These are phyloP conservation scores for Gymnosoma rotundatum DNA, from an alignment of 2,888 invertebrate species.

Conservation along the genomic window DNA sequence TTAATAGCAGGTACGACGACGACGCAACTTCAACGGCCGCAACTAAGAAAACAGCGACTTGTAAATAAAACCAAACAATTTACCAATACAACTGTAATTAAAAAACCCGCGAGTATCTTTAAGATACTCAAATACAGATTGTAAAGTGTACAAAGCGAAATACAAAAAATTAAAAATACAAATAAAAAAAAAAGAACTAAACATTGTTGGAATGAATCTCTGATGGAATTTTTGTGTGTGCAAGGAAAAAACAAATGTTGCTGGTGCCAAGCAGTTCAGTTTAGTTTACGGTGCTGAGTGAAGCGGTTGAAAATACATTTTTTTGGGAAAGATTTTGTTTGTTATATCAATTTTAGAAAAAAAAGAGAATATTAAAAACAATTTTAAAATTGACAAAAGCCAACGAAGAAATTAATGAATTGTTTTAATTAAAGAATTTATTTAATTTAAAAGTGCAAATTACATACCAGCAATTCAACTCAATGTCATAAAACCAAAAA, in stretches of 20 bases:
- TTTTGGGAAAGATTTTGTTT: conserved; percentile 39
- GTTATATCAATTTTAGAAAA: conserved; percentile 13
- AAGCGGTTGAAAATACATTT: conserved; percentile 73
- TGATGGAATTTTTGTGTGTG: conserved; percentile 69
- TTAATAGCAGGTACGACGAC: conserved; percentile 65
- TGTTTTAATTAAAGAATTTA: neutral
- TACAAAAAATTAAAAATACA: conserved; percentile 37
- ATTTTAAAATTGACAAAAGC: conserved; percentile 35
- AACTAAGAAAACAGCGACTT: conserved; percentile 30
- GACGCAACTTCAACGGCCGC: conserved; percentile 17
- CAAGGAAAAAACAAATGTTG: conserved; percentile 70
- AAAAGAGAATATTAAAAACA: conserved; percentile 57
- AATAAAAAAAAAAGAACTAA: conserved; percentile 27
- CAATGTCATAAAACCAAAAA: neutral
- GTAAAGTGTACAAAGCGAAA: conserved; percentile 61
- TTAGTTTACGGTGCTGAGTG: conserved; percentile 79
- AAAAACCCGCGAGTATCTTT: conserved; percentile 68
- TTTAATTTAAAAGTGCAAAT: conserved; percentile 6
- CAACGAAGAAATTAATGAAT: conserved; percentile 7
- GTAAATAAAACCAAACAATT: conserved; percentile 54
- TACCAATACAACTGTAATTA: conserved; percentile 35
- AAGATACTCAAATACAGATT: conserved; percentile 64
- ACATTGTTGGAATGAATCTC: conserved; percentile 68
- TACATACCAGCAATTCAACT: conserved; percentile 16
- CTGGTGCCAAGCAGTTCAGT: conserved; percentile 72